Evolutionary conservation across 2,888 invertebrate genomes (phyloP).

Genomic region (Sthenelais limicola): DNA sequence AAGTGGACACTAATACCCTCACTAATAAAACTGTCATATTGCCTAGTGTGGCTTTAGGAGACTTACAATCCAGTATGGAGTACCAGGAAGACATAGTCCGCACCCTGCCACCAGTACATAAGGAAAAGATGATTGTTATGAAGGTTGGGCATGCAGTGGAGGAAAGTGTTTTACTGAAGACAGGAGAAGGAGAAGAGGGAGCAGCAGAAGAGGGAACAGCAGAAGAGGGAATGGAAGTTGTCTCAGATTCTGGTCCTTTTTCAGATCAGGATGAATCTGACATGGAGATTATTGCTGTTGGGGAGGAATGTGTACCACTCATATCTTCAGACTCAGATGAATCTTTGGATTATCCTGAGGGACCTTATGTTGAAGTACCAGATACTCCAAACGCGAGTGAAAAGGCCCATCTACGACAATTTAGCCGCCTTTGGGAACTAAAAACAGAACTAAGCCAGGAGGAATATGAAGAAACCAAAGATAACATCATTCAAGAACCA

Average conservation of each 20-base stretch:
- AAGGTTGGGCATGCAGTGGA: neutral
- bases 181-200: too few species aligned
- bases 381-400: neutral
- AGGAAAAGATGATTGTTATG: slow-evolving; percentile 14
- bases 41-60: slow-evolving; percentile 11
- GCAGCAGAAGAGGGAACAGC: neutral
- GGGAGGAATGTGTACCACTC: slow-evolving; percentile 4
- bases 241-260: neutral
- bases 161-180: neutral
- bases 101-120: neutral
- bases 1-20: neutral
- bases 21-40: slow-evolving; percentile 2
- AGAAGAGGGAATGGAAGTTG: neutral
- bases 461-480: slow-evolving; percentile 6
- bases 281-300: slow-evolving; percentile 31
- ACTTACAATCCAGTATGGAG: neutral
- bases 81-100: neutral
- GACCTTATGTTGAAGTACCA: slow-evolving; percentile 26
- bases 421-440: slow-evolving; percentile 22
- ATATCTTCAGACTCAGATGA: slow-evolving; percentile 26
- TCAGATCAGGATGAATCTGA: slow-evolving; percentile 24
- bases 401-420: neutral
- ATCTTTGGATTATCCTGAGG: slow-evolving; percentile 5
- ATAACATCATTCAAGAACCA: slow-evolving; percentile 8
- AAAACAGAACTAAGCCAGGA: slow-evolving; percentile 5